Conservation (phyloP, 2,113 vertebrate species). For the Pedionomus torquatus region DNA sequence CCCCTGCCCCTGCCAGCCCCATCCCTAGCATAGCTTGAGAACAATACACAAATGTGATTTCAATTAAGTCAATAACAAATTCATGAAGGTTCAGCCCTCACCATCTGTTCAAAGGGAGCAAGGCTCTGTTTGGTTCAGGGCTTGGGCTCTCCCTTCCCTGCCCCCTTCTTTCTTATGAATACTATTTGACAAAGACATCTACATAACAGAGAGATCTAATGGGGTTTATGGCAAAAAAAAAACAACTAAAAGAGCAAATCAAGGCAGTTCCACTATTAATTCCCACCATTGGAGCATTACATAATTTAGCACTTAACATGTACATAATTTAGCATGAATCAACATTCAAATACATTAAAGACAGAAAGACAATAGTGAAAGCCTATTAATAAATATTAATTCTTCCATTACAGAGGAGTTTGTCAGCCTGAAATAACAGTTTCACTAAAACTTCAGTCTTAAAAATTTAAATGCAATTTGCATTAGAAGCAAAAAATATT, state of each 20-base stretch:
- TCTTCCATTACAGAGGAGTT: background rate
- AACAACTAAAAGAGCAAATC: slow-evolving; percentile 15
- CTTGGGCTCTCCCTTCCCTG: background rate
- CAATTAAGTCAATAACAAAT: slow-evolving; percentile 69
- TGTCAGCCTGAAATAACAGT: background rate
- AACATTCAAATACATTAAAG: slow-evolving; percentile 12
- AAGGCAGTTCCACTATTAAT: slow-evolving; percentile 44
- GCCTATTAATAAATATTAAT: background rate
- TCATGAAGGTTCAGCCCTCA: slow-evolving; percentile 42
- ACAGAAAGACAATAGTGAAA: background rate
- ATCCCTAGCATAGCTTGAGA: background rate
- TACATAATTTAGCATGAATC: slow-evolving; percentile 61
- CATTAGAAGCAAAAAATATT: background rate
- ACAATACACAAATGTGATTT: slow-evolving; percentile 63
- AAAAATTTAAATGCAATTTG: background rate
- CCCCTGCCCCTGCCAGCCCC: background rate
- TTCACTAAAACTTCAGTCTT: background rate
- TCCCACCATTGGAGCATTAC: background rate
- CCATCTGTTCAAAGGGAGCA: slow-evolving; percentile 64
- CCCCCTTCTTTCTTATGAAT: slow-evolving; percentile 9
- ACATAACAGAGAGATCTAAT: slow-evolving; percentile 20
- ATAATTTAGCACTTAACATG: slow-evolving; percentile 54
- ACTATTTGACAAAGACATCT: slow-evolving; percentile 19
- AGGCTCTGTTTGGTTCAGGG: background rate
- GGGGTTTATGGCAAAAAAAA: background rate